Evolutionary conservation across 2,888 invertebrate genomes (phyloP), one percentile per base, ranked within the genome.

Genomic region (Thelaira solivaga): DNA sequence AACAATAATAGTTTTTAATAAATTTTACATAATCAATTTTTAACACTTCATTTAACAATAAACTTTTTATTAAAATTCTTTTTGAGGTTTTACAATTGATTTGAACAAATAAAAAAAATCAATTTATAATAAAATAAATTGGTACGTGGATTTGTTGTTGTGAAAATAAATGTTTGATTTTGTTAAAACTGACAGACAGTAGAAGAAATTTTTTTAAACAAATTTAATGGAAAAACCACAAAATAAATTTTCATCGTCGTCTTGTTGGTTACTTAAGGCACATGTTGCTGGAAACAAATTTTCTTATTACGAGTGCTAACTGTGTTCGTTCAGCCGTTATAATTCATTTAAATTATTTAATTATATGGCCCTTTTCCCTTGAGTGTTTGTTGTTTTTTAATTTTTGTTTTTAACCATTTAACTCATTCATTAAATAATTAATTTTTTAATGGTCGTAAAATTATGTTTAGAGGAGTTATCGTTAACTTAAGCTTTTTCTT

Each of bases 171-270:
- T 43, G 16, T 16, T 16, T n/a, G 7, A 43, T 24, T 65, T 68
- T 18, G n/a, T 10, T 57, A 24, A 11, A 41, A 39, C 13, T 47
- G 39, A 26, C 31, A 20, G 34, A 4, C 13, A 20, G 13, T 18
- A 43, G 10, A 62, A 41, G 53, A n/a, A n/a, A n/a, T n/a, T n/a
- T n/a, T 51, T n/a, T 34, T 1, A 8, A 53, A 61, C 11, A 61
- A 65, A 73, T 65, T 57, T 65, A 57, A 64, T 73, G 49, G 64
- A 64, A 64, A 71, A 73, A 57, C 73, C 73, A 22, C 65, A 65
- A 73, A 49, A 49, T 65, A 13, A n/a, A 53, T 34, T 43, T 65
- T 45, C 11, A 18, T 18, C 18, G 55, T 43, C 24, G 43, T 67
- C 34, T 55, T 24, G 18, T n/a, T n/a, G 31, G 22, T 43, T 16